A percentile compares a stretch with the other conserved stretches of the same genome.
phyloP scores from a whole-genome alignment of 2,113 vertebrate species.

The Orycteropus afer region DNA sequence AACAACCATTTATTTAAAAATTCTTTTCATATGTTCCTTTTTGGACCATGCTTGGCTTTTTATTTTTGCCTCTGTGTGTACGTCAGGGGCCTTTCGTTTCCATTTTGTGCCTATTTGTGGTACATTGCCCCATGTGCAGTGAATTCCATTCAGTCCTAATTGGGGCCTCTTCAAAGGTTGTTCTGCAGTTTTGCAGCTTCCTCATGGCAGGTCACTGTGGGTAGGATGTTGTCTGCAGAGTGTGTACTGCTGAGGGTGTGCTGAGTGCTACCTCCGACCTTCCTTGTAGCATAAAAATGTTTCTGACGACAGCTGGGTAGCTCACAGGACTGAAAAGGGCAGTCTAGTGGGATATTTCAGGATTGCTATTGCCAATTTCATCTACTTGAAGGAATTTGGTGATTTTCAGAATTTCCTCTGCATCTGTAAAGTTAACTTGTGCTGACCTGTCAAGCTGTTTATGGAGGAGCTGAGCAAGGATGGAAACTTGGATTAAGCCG shows the following conservation, averaged over 20 bases:
- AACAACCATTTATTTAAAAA: slow-evolving; percentile 78
- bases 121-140: neutral
- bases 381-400: slow-evolving; percentile 22
- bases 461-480: slow-evolving; percentile 39
- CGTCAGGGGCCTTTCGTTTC: slow-evolving; percentile 53
- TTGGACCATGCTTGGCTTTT: slow-evolving; percentile 68
- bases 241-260: neutral
- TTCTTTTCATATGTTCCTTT: slow-evolving; percentile 62
- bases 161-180: slow-evolving; percentile 36
- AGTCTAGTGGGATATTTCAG: neutral
- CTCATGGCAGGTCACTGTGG: neutral
- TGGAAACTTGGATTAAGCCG: slow-evolving; percentile 20
- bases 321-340: neutral
- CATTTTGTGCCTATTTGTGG: neutral
- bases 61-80: slow-evolving; percentile 56
- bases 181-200: slow-evolving; percentile 54
- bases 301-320: neutral
- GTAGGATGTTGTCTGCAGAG: neutral
- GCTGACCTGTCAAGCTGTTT: slow-evolving; percentile 42
- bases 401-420: slow-evolving; percentile 50
- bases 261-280: neutral
- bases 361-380: neutral
- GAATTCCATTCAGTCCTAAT: neutral
- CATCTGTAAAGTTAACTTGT: slow-evolving; percentile 21
- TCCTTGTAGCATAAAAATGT: neutral